Conservation (phyloP, 2,797 vertebrate species). For the Xyrichtys novacula region DNA sequence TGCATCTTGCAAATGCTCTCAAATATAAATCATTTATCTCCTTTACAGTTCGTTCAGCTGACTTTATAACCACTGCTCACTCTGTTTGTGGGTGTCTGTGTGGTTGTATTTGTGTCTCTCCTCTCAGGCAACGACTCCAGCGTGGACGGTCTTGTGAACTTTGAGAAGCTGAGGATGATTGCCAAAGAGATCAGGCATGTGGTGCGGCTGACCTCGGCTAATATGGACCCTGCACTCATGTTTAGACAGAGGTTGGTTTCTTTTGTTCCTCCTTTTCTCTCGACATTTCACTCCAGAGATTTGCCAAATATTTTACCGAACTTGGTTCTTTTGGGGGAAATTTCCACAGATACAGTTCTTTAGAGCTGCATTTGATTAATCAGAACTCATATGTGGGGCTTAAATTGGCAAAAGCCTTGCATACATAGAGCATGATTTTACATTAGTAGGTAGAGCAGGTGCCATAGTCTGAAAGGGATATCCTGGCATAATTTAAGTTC, state of each 20-base stretch:
- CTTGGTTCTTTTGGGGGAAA: not conserved
- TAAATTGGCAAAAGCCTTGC: slow-evolving; percentile 17
- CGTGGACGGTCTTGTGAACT: slow-evolving; percentile 96
- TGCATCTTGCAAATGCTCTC: slow-evolving; percentile 9
- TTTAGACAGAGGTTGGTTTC: slow-evolving; percentile 94
- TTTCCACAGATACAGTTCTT: not conserved
- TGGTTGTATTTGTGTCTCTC: not conserved
- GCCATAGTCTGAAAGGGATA: too few relatives aligned
- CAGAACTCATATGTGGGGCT: not conserved
- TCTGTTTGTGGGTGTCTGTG: not conserved
- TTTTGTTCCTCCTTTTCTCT: not conserved
- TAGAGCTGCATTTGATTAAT: not conserved
- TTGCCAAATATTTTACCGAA: not conserved
- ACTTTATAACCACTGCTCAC: slow-evolving; percentile 12
- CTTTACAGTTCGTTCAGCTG: slow-evolving; percentile 4
- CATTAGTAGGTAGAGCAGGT: too few relatives aligned
- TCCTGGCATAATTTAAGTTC: too few relatives aligned
- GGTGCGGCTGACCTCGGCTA: slow-evolving; percentile 94
- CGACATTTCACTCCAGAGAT: not conserved
- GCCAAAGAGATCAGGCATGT: slow-evolving; percentile 97
- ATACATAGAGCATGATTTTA: too few relatives aligned
- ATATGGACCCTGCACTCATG: slow-evolving; percentile 98
- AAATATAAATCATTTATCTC: slow-evolving; percentile 35
- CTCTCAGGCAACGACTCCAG: slow-evolving; percentile 93
- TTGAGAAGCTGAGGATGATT: slow-evolving; percentile 98